Evolutionary conservation across 1,140 invertebrate species (phyloP).

Genomic region (Steinernema feltiae): DNA sequence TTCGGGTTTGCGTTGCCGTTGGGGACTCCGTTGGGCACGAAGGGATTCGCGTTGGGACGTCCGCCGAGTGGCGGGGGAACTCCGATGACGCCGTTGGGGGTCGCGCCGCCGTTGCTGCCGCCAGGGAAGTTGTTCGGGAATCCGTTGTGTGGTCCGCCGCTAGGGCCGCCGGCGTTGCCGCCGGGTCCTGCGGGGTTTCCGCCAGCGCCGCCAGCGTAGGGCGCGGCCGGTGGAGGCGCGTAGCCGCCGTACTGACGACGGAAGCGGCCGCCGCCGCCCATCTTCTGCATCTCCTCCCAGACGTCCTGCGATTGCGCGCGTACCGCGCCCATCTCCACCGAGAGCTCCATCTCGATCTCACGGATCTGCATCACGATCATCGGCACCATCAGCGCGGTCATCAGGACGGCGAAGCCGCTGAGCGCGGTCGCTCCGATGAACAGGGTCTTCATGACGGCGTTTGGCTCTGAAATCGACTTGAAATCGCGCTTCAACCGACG

Average conservation of each 20-base stretch:
- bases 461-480: not conserved
- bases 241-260: constrained; percentile 41
- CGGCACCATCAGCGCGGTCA: constrained; percentile 20
- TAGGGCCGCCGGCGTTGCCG: not conserved
- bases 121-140: not conserved
- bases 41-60: not conserved
- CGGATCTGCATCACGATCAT: constrained; percentile 27
- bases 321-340: constrained; percentile 36
- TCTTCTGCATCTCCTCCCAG: constrained; percentile 47
- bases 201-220: not conserved
- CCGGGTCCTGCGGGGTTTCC: not conserved
- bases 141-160: constrained; percentile 8
- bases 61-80: not conserved
- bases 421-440: constrained; percentile 25
- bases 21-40: not conserved
- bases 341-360: constrained; percentile 30
- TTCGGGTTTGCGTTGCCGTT: constrained; percentile 30
- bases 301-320: constrained; percentile 37
- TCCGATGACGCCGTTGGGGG: constrained; percentile 21
- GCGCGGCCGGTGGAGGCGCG: constrained; percentile 16
- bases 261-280: constrained; percentile 33
- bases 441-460: not conserved
- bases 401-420: constrained; percentile 21
- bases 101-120: not conserved
- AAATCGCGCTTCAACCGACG: constrained; percentile 16